Evolutionary conservation across 2,113 vertebrate species (phyloP).

Genomic region (Gymnorhina tibicen): DNA sequence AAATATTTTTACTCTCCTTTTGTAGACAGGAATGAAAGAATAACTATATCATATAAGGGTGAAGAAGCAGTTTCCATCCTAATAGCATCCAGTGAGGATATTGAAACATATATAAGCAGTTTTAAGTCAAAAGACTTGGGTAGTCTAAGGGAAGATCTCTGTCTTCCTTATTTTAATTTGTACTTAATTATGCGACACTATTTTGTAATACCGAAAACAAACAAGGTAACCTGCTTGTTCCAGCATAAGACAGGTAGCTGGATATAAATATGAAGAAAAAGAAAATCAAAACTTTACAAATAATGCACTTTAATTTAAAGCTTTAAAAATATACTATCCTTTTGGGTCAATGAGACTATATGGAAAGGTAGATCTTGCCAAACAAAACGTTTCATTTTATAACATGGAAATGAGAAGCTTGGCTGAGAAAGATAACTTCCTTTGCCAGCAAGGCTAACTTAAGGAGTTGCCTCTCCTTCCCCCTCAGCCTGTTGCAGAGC

Average conservation of each 20-base stretch:
- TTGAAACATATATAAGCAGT: not conserved
- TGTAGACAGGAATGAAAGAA: not conserved
- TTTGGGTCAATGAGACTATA: not conserved
- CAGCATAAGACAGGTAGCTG: not conserved
- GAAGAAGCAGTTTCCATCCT: not conserved
- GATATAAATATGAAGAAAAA: not conserved
- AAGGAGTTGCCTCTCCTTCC: not conserved
- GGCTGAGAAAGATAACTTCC: not conserved
- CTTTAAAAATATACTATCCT: not conserved
- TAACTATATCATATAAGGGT: not conserved
- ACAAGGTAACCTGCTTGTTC: not conserved
- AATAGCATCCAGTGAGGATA: not conserved
- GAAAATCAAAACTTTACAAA: not conserved
- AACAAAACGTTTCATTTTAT: not conserved
- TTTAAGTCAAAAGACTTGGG: not conserved
- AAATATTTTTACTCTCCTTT: not conserved
- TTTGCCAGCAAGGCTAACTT: not conserved
- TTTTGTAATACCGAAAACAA: not conserved
- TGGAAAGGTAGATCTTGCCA: not conserved
- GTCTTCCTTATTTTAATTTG: not conserved
- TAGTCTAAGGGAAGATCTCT: not conserved
- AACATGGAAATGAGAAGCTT: not conserved
- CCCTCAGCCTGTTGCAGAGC: not conserved
- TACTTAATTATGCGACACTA: not conserved
- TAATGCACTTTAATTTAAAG: not conserved